Percentiles rank a stretch among this genome's conserved stretches.
Evolutionary conservation across 2,888 invertebrate genomes (phyloP).

Genomic region (Seira musarum): DNA sequence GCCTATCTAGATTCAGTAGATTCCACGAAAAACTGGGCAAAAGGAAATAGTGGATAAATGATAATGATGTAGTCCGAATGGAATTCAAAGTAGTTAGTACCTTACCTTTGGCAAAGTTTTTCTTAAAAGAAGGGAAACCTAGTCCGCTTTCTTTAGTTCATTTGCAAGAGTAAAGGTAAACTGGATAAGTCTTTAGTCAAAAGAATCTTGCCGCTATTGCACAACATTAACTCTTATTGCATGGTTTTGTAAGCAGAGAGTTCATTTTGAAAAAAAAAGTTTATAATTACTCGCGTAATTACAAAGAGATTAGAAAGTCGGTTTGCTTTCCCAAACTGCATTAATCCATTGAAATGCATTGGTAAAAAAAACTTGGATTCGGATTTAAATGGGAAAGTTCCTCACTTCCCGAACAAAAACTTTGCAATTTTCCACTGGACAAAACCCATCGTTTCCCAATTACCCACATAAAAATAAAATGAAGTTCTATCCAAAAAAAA

Average conservation of each 20-base stretch:
- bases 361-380: background rate
- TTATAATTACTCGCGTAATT: constrained; percentile 52
- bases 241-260: background rate
- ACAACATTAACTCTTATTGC: background rate
- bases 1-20: background rate
- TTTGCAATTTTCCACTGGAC: constrained; percentile 16
- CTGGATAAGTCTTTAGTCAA: too few relatives aligned
- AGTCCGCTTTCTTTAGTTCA: background rate
- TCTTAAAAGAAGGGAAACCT: background rate
- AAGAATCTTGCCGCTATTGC: background rate
- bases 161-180: background rate
- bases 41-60: constrained; percentile 1
- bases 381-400: background rate
- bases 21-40: background rate
- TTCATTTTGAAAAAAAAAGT: constrained; percentile 30
- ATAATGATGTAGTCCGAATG: constrained; percentile 10
- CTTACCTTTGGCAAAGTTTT: too few relatives aligned
- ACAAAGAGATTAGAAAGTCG: constrained; percentile 27
- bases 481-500: constrained; percentile 27
- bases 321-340: background rate
- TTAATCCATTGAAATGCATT: constrained; percentile 7
- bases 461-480: constrained; percentile 48
- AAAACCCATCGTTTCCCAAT: constrained; percentile 24
- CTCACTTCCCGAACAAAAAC: constrained; percentile 11
- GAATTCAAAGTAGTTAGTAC: too few relatives aligned